Percentiles rank a stretch among this genome's conserved stretches.
Conservation (phyloP, 2,797 vertebrate genomes). For the Hoplostethus atlanticus region DNA sequence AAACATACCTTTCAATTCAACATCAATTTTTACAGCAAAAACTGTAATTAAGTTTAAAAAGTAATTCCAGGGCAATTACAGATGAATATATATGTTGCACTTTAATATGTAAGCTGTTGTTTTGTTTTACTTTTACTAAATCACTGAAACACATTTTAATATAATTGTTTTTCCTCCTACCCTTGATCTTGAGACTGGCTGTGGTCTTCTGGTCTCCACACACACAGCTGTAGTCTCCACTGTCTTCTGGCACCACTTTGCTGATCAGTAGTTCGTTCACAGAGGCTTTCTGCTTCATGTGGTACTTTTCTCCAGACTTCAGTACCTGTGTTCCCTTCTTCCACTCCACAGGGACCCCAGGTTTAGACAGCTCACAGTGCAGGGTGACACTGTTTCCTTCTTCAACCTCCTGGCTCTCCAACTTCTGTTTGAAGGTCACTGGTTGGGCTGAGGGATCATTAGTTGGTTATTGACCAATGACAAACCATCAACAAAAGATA, state of each 20-base stretch:
- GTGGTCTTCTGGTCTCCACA: constrained; percentile 82
- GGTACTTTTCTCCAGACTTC: constrained; percentile 79
- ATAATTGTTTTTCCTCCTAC: constrained; percentile 58
- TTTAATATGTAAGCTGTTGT: background rate
- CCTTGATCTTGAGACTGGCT: constrained; percentile 76
- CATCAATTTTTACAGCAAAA: background rate
- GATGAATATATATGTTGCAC: background rate
- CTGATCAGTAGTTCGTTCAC: constrained; percentile 80
- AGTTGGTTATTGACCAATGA: constrained; percentile 12
- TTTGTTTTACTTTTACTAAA: background rate
- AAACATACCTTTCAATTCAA: background rate
- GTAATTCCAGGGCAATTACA: background rate
- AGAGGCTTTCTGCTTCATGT: constrained; percentile 80
- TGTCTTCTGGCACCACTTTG: constrained; percentile 74
- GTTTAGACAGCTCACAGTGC: constrained; percentile 73
- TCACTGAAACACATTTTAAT: constrained; percentile 5
- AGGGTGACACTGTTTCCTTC: constrained; percentile 72
- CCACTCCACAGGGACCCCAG: constrained; percentile 81
- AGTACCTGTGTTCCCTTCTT: constrained; percentile 80
- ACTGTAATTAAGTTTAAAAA: constrained; percentile 5
- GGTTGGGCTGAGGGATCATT: constrained; percentile 76
- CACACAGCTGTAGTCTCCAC: constrained; percentile 84
- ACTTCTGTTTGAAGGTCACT: constrained; percentile 76
- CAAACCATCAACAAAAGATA: background rate
- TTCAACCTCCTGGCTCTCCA: constrained; percentile 73